phyloP scores from a whole-genome alignment of 2,797 vertebrate species.

The Mormyrops boulengeri region DNA sequence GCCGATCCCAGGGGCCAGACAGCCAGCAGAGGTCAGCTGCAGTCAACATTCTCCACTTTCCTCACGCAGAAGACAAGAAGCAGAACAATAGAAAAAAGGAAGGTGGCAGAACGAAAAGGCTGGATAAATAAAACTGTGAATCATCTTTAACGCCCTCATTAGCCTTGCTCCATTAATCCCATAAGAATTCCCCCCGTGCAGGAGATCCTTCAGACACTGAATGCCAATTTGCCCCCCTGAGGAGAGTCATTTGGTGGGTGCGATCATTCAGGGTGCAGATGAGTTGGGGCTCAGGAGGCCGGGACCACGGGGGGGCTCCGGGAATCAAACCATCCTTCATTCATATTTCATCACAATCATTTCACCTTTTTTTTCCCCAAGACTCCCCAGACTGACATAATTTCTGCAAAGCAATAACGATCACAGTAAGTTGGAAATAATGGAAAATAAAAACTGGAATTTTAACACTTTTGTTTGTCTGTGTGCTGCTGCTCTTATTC shows the following conservation, averaged over 20 bases:
- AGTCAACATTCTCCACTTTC: background rate
- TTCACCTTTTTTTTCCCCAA: background rate
- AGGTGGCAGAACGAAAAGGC: background rate
- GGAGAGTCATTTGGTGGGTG: background rate
- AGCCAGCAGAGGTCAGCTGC: background rate
- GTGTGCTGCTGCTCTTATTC: background rate
- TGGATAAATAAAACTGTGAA: slow-evolving; percentile 5
- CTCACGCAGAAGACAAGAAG: background rate
- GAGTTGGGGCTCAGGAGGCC: background rate
- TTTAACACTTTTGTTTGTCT: background rate
- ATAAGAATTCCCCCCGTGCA: background rate
- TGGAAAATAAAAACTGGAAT: background rate
- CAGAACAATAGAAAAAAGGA: background rate
- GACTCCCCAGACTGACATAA: slow-evolving; percentile 5
- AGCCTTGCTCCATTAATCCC: background rate
- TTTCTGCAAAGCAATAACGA: background rate
- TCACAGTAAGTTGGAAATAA: background rate
- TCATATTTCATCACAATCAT: background rate
- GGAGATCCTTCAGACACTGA: background rate
- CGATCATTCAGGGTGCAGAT: background rate
- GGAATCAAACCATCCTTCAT: slow-evolving; percentile 8
- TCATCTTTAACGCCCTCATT: slow-evolving; percentile 15
- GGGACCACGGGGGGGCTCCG: background rate
- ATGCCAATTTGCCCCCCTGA: slow-evolving; percentile 10
- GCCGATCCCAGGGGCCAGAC: background rate